Conservation (phyloP, 2,113 vertebrate genomes). For the Zosterops japonicus region DNA sequence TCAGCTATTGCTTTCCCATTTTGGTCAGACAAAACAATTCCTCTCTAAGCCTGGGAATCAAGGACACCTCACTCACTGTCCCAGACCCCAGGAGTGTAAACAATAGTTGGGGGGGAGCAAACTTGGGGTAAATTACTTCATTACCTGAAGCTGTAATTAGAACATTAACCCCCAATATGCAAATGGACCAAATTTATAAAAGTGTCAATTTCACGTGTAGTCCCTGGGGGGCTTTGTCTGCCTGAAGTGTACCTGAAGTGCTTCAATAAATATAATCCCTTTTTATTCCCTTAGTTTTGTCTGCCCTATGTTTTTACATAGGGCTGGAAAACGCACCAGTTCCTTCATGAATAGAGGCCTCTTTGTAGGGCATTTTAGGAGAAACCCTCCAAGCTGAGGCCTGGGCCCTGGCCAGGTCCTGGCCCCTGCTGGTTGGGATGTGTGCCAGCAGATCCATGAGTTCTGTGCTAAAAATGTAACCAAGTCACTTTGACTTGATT, state of each 20-base stretch:
- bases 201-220: background rate
- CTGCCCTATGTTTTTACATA: background rate
- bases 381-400: background rate
- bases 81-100: background rate
- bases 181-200: background rate
- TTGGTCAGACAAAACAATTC: background rate
- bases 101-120: background rate
- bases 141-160: background rate
- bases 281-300: background rate
- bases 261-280: background rate
- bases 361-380: background rate
- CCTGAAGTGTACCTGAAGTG: background rate
- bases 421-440: rapidly evolving
- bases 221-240: rapidly evolving
- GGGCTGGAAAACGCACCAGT: background rate
- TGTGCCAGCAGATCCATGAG: background rate
- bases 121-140: background rate
- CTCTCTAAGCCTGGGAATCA: too few species aligned
- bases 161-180: background rate
- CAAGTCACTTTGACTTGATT: too few species aligned
- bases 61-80: too few species aligned
- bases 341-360: background rate
- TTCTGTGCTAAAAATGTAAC: background rate
- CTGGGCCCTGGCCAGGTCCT: background rate
- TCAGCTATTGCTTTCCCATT: background rate